Evolutionary conservation across 23 tunicate species (phyloP).

Genomic region (Trididemnum clinides): DNA sequence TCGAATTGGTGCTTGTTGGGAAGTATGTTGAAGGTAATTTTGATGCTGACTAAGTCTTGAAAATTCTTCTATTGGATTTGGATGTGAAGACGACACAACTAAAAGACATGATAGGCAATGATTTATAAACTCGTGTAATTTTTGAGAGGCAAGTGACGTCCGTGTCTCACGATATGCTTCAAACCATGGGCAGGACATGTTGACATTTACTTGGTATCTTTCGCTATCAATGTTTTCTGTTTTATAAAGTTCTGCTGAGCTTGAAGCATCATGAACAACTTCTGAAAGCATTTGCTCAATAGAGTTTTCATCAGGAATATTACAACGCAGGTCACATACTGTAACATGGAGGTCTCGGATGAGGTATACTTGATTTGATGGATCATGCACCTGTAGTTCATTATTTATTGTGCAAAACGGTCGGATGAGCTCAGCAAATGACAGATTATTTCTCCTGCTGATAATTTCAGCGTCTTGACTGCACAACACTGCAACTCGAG

Average conservation of each 20-base stretch:
- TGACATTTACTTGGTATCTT: conserved; percentile 49
- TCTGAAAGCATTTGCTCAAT: conserved; percentile 42
- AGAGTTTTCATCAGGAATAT: conserved; percentile 34
- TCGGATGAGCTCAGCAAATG: conserved; percentile 74
- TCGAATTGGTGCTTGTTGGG: conserved; percentile 20
- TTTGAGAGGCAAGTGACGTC: conserved; percentile 57
- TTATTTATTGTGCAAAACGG: conserved; percentile 79
- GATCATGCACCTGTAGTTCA: conserved; percentile 73
- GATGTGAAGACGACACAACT: conserved; percentile 89
- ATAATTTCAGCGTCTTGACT: conserved; percentile 93
- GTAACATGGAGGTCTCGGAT: conserved; percentile 62
- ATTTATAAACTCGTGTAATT: conserved; percentile 72
- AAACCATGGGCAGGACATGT: conserved; percentile 87
- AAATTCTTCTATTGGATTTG: conserved; percentile 87
- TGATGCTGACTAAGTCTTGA: conserved; percentile 78
- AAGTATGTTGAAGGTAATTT: conserved; percentile 78
- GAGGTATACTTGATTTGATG: conserved; percentile 25
- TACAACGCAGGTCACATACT: conserved; percentile 50
- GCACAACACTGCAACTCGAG: conserved; percentile 75
- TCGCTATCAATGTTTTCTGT: conserved; percentile 19
- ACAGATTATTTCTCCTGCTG: conserved; percentile 79
- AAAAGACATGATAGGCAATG: conserved; percentile 76
- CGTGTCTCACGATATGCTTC: conserved; percentile 71
- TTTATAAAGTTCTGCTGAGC: conserved; percentile 7
- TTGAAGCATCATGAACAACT: conserved; percentile 23